Evolutionary conservation across 2,888 invertebrate genomes (phyloP).

Genomic region (Notodonta ziczac): DNA sequence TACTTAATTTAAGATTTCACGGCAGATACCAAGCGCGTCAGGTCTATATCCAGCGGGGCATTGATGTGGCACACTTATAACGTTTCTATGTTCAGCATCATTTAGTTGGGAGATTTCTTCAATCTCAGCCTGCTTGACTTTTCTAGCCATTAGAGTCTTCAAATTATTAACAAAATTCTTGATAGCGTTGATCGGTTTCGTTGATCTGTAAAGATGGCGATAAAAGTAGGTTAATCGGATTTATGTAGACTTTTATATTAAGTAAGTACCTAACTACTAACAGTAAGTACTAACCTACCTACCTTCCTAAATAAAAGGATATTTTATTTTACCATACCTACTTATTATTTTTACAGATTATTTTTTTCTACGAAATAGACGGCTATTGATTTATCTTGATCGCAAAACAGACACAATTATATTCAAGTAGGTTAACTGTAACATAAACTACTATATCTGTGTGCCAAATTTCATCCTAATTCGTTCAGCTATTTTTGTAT

Average conservation of each 20-base stretch:
- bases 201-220: conserved; percentile 22
- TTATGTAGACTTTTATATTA: not conserved
- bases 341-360: no score
- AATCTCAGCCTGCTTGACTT: conserved; percentile 8
- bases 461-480: no score
- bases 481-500: no score
- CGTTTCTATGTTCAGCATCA: conserved; percentile 31
- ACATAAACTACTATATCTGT: no score
- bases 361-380: no score
- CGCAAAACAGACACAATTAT: no score
- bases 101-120: not conserved
- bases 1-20: conserved; percentile 43
- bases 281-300: no score
- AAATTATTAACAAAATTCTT: conserved; percentile 10
- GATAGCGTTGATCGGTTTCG: conserved; percentile 8
- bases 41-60: conserved; percentile 63
- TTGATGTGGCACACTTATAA: conserved; percentile 60
- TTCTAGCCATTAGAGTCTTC: conserved; percentile 7
- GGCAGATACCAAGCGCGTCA: conserved; percentile 61
- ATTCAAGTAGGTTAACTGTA: no score
- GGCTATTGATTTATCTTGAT: no score
- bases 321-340: no score
- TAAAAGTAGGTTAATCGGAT: not conserved
- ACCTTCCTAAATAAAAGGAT: no score
- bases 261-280: no score